Evolutionary conservation across 1,140 invertebrate species (phyloP).

Genomic region (Lordiphosa stackelbergi): DNA sequence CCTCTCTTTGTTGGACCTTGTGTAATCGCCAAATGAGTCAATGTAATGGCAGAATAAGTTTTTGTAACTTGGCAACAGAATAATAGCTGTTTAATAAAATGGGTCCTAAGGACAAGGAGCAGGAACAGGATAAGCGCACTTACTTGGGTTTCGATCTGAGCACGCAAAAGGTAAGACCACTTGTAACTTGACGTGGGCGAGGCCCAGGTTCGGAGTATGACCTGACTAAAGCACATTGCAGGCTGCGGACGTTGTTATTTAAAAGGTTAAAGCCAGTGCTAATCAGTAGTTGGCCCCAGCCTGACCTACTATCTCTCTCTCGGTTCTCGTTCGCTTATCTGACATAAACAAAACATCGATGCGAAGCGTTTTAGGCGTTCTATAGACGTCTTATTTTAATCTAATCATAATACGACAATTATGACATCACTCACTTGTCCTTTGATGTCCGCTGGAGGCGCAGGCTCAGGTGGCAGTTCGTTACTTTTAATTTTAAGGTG

Average conservation of each 20-base stretch:
- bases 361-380: neutral
- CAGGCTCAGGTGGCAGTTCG: slow-evolving; percentile 26
- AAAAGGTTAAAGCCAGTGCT: slow-evolving; percentile 9
- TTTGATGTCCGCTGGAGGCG: slow-evolving; percentile 16
- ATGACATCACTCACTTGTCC: slow-evolving; percentile 45
- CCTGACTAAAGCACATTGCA: neutral
- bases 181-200: neutral
- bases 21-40: no score
- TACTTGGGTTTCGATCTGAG: slow-evolving; percentile 89
- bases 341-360: neutral
- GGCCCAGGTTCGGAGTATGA: neutral
- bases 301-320: neutral
- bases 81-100: slow-evolving; percentile 26
- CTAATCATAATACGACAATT: slow-evolving; percentile 14
- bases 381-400: neutral
- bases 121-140: slow-evolving; percentile 62
- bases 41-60: no score
- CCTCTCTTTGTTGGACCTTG: no score
- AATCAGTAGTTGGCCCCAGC: slow-evolving; percentile 6
- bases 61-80: no score
- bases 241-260: slow-evolving; percentile 16
- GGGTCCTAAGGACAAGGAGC: slow-evolving; percentile 39
- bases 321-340: neutral
- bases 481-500: slow-evolving; percentile 66
- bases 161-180: slow-evolving; percentile 85